These are phyloP conservation scores for Argyra leucocephala DNA, from an alignment of 2,888 invertebrate species.

Conservation along the genomic window DNA sequence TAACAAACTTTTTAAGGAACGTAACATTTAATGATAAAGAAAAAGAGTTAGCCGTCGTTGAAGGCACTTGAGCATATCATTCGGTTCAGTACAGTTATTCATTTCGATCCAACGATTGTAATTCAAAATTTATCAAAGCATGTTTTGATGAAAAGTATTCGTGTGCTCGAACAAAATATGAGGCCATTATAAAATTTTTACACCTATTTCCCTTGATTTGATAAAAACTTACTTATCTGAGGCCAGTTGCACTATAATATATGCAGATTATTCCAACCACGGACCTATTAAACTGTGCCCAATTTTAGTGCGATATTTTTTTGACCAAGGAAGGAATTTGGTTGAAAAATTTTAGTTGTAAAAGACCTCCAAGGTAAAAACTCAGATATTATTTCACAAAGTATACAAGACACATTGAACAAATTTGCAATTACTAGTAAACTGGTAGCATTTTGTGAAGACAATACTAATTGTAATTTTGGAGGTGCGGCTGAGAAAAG, in stretches of 20 bases:
- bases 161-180: conserved; percentile 17
- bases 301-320: conserved; percentile 13
- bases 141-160: conserved; percentile 10
- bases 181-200: conserved; percentile 19
- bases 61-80: conserved; percentile 25
- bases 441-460: conserved; percentile 7
- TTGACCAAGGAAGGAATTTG: conserved; percentile 11
- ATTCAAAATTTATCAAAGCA: conserved; percentile 14
- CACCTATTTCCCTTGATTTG: conserved; percentile 12
- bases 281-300: conserved; percentile 16
- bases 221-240: conserved; percentile 10
- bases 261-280: conserved; percentile 9
- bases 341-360: conserved; percentile 11
- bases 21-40: conserved; percentile 18
- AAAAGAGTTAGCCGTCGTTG: conserved; percentile 22
- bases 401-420: neutral
- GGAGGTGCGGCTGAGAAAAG: conserved; percentile 20
- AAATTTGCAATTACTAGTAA: neutral
- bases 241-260: conserved; percentile 10
- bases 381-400: conserved; percentile 14
- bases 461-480: conserved; percentile 22
- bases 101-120: conserved; percentile 24
- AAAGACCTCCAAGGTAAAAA: conserved; percentile 11
- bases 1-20: neutral
- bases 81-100: conserved; percentile 24